Evolutionary conservation across 2,113 vertebrate species (phyloP), one percentile per base, ranked within the genome.

Genomic region (Bothrops jararaca): DNA sequence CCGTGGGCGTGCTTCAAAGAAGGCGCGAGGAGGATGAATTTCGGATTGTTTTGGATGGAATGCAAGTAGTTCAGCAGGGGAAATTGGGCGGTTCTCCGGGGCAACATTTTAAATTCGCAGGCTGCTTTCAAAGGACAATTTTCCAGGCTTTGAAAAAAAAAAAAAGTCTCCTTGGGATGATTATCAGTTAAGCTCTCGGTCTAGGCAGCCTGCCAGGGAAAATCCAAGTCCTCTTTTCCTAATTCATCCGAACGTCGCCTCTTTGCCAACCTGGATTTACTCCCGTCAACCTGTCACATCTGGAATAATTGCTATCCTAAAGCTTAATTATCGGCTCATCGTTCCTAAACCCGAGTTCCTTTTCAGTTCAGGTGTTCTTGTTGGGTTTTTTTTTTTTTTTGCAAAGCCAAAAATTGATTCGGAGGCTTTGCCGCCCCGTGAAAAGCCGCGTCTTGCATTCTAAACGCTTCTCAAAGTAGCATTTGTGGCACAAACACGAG

Each of bases 11-110:
- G 69, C 69, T 18, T 74, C 29, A 34, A 74, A n/a, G 13, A 13
- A 34, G 11, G n/a, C 0, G 29, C 29, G 0, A 34, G 5, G 0
- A 0, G 13, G 6, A 5, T 34, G 69, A 74, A 34, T 74, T 74
- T 20, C 18, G 34, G 69, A 34, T 74, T 1, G 12, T 20, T 74
- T 74, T 1, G n/a, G n/a, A 74, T 18, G 2, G 13, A 18, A 6
- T 18, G 13, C 6, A 39, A 39, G 20, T 7, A 34, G 20, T 20
- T 74, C 12, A 15, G 3, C 1, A 15, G 5, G 1, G 5, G n/a
- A 39, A 74, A 39, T 34, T 34, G n/a, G 69, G 1, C 5, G 1
- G n/a, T n/a, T 74, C 13, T 12, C 13, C 29, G 3, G 26, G 2
- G 69, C n/a, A 15, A 34, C 34, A 2, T 34, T 74, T 74, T 74